Base-by-base conservation (phyloP, 2,888 invertebrate genomes). In the Tetropium fuscum region DNA sequence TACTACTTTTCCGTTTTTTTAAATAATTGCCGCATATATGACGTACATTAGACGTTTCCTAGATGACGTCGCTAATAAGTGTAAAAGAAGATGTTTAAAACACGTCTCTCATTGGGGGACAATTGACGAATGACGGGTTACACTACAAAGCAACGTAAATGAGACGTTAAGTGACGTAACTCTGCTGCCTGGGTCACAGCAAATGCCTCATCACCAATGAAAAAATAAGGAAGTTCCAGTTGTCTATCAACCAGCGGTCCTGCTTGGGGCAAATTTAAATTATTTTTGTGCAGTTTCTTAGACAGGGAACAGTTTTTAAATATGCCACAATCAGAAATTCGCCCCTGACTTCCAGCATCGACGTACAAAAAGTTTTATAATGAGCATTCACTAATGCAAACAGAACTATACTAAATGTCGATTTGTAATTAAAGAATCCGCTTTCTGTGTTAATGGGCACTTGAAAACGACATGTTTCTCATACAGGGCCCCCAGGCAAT, bases 391-490 rank as follows among this genome's bases (percentile, higher is more conserved):
- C 22, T 22, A 22, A 6, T 3, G 22, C 22, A 22, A 22, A 22
- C 3, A 22, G 22, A 22, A 22, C 22, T 22, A 22, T 22, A 6
- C 22, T 22, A 6, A 22, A 22, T 22, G 22, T 5, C 6, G 22
- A 22, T 44, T 44, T 44, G 20, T 44, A 44, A 25, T 44, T 44
- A 15, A 20, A 19, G 44, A 20, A 44, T 5, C 6, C 6, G 20
- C 44, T 44, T 44, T 13, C 44, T 19, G n/a, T n/a, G 10, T 40
- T n/a, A 8, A 10, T 6, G 6, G 44, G 44, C 20, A 22, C 44
- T 44, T 44, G 8, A 19, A 44, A n/a, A 41, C 3, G n/a, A 70
- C 49, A 53, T 72, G 69, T 49, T 71, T 68, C 1, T 69, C 63
- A 43, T 63, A 63, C 7, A 63, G 7, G 20, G 66, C 64, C 1